phyloP scores from a whole-genome alignment of 2,888 invertebrate species.

The Campoplex capitator region DNA sequence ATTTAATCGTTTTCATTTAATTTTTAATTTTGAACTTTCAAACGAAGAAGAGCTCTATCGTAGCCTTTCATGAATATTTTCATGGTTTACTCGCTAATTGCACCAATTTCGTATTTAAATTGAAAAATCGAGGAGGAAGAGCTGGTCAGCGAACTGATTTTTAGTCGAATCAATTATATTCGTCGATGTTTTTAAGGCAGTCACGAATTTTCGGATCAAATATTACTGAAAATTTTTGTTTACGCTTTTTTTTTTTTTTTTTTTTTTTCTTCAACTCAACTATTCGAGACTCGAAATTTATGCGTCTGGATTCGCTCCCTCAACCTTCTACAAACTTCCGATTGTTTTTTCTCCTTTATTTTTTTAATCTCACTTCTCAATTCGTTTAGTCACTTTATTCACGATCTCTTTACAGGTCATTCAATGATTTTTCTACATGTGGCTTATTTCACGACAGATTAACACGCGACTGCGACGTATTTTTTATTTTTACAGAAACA shows the following conservation, averaged over 20 bases:
- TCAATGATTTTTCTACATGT: conserved; percentile 28
- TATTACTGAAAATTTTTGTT: background rate
- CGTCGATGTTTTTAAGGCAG: background rate
- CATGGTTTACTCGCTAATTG: background rate
- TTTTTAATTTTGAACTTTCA: background rate
- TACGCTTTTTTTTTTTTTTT: no score
- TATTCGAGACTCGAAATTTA: background rate
- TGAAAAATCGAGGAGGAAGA: background rate
- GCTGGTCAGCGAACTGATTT: background rate
- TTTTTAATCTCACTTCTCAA: conserved; percentile 4
- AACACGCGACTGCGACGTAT: background rate
- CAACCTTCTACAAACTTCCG: background rate
- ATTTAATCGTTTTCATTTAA: conserved; percentile 15
- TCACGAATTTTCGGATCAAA: background rate
- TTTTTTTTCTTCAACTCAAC: background rate
- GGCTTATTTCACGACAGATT: conserved; percentile 12
- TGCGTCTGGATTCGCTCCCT: background rate
- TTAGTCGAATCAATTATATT: background rate
- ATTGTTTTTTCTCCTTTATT: conserved; percentile 20
- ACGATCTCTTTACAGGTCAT: conserved; percentile 16
- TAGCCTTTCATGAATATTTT: background rate
- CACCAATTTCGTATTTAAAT: background rate
- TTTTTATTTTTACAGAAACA: conserved; percentile 24
- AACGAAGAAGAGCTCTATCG: background rate
- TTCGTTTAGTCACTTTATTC: conserved; percentile 14